A percentile compares a stretch with the other conserved stretches of the same genome.
Conservation (phyloP, 92 coral and sea anemone species). For the Porites cylindrica region DNA sequence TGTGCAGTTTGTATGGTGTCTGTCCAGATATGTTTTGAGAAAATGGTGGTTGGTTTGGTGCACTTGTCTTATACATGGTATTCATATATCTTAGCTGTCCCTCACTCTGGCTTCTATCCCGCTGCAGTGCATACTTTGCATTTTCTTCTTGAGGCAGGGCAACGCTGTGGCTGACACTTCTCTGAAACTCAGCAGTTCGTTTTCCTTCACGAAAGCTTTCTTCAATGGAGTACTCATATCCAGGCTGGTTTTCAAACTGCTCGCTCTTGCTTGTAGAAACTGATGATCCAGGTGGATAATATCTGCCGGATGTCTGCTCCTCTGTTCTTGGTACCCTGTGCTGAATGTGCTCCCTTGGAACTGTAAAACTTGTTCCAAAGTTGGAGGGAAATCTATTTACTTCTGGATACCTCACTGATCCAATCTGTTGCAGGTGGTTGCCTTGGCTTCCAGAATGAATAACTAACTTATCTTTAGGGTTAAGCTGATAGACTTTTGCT, state of each 20-base stretch:
- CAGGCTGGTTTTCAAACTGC: slow-evolving; percentile 11
- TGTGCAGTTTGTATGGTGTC: background rate
- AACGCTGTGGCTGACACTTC: background rate
- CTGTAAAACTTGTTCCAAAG: background rate
- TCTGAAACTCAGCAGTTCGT: background rate
- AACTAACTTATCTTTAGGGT: slow-evolving; percentile 34
- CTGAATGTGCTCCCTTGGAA: background rate
- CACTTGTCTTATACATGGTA: background rate
- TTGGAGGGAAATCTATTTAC: background rate
- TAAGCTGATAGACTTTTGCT: slow-evolving; percentile 9
- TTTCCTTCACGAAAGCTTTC: background rate
- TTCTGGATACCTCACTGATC: slow-evolving; percentile 15
- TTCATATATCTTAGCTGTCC: slow-evolving; percentile 3
- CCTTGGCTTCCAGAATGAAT: slow-evolving; percentile 26
- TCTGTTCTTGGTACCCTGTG: background rate
- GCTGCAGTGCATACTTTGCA: background rate
- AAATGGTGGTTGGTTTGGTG: background rate
- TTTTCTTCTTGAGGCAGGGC: slow-evolving; percentile 6
- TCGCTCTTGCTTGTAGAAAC: background rate
- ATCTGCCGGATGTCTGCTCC: background rate
- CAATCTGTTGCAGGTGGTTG: background rate
- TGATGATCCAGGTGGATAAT: background rate
- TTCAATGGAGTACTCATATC: slow-evolving; percentile 13
- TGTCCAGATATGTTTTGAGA: slow-evolving; percentile 6
- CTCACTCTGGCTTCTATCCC: background rate